These are phyloP conservation scores for Lypha dubia DNA, from an alignment of 2,888 invertebrate genomes.

Conservation along the genomic window DNA sequence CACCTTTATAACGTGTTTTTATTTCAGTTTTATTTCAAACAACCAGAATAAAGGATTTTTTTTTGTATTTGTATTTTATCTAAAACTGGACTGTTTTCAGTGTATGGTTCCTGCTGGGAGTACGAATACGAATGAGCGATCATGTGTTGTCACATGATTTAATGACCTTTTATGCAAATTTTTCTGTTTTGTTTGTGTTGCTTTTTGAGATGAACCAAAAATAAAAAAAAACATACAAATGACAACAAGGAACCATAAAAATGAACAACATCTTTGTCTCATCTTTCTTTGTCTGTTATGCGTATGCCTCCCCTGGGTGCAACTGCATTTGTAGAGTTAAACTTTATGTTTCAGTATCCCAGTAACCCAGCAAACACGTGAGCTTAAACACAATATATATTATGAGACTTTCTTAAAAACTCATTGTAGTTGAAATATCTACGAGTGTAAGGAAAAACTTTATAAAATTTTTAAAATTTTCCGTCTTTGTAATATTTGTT, in stretches of 20 bases:
- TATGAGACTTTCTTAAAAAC: too few relatives aligned
- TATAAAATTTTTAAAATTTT: too few relatives aligned
- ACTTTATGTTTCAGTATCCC: background rate
- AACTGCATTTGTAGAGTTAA: background rate
- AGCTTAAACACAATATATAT: too few relatives aligned
- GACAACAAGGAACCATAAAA: constrained; percentile 41
- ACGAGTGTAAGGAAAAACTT: too few relatives aligned
- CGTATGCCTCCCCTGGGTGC: constrained; percentile 28
- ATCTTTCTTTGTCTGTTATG: constrained; percentile 27
- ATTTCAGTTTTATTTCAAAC: constrained; percentile 28
- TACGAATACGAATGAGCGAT: constrained; percentile 28
- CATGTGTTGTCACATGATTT: constrained; percentile 67
- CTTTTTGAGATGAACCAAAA: background rate
- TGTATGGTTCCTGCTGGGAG: constrained; percentile 35
- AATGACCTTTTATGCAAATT: constrained; percentile 72
- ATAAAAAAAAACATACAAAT: constrained; percentile 31
- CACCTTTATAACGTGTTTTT: constrained; percentile 58
- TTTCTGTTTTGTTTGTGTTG: constrained; percentile 20
- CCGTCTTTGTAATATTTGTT: too few relatives aligned
- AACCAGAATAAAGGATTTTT: constrained; percentile 11
- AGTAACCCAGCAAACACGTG: constrained; percentile 17
- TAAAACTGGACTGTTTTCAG: constrained; percentile 44
- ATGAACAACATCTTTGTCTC: constrained; percentile 21
- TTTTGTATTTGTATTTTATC: constrained; percentile 55
- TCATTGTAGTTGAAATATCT: too few relatives aligned